Percentiles rank a stretch among this genome's conserved stretches.
These are phyloP conservation scores for Drosophila mimica DNA, from an alignment of 2,888 invertebrate species.

Conservation along the genomic window DNA sequence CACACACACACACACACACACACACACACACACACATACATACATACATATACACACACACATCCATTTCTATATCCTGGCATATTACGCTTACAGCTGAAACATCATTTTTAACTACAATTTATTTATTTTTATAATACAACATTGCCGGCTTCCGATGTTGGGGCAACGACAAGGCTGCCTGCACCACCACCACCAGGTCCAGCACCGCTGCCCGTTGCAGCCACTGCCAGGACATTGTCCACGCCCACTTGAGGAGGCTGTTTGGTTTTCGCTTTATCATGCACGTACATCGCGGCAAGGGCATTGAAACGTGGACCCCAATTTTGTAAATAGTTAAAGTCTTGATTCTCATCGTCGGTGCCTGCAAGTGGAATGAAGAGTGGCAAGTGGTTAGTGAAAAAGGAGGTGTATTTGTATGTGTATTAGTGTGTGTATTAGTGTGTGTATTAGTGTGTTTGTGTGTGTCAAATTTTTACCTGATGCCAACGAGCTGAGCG, in stretches of 20 bases:
- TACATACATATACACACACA: conserved; percentile 7
- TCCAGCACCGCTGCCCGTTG: conserved; percentile 72
- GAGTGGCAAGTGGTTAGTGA: conserved; percentile 1
- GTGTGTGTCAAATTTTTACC: conserved; percentile 86
- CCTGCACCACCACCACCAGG: conserved; percentile 53
- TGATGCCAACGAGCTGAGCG: conserved; percentile 97
- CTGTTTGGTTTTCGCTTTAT: conserved; percentile 76
- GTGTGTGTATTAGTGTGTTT: not conserved
- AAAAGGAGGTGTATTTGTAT: not conserved
- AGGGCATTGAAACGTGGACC: conserved; percentile 98
- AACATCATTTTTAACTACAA: conserved; percentile 76
- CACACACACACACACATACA: conserved; percentile 1
- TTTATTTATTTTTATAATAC: conserved; percentile 80
- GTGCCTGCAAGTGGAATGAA: conserved; percentile 88
- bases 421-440: not conserved
- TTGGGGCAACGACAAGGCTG: conserved; percentile 36
- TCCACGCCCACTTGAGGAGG: conserved; percentile 39
- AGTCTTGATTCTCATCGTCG: conserved; percentile 98
- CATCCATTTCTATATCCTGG: conserved; percentile 43
- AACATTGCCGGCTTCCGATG: conserved; percentile 63
- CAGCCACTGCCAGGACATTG: conserved; percentile 59
- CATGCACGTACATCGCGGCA: conserved; percentile 94
- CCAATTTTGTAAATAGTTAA: conserved; percentile 98
- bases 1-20: conserved; percentile 1
- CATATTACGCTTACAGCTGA: conserved; percentile 70